Evolutionary conservation across 30 jellyfish, hydroid and myxozoan species (phyloP).

Genomic region (Hydractinia symbiolongicarpus): DNA sequence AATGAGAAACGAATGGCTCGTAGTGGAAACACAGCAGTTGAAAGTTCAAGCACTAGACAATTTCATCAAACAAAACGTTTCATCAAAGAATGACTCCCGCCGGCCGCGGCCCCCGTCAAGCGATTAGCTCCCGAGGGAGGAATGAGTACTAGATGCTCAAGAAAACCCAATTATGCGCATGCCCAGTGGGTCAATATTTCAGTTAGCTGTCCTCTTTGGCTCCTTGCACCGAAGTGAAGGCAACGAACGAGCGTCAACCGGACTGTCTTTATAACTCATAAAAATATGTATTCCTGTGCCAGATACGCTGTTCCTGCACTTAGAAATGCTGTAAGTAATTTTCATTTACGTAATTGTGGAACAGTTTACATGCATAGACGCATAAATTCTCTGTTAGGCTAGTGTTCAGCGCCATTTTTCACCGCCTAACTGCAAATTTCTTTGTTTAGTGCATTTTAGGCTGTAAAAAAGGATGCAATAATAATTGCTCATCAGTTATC

Average conservation of each 20-base stretch:
- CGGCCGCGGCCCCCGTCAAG: too few species aligned
- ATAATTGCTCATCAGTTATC: background rate
- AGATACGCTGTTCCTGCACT: constrained; percentile 25
- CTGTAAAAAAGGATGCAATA: background rate
- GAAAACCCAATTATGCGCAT: background rate
- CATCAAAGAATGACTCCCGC: too few species aligned
- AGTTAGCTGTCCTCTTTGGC: constrained; percentile 23
- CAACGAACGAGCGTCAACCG: constrained; percentile 7
- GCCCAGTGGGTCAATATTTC: constrained; percentile 9
- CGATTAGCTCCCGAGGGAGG: background rate
- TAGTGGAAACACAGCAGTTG: too few species aligned
- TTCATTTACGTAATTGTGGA: background rate
- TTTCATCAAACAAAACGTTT: too few species aligned
- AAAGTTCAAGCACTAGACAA: too few species aligned
- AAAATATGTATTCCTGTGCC: constrained; percentile 10
- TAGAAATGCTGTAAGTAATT: constrained; percentile 21
- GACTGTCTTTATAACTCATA: background rate
- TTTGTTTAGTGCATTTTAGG: background rate
- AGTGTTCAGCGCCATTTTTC: background rate
- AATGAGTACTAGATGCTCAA: constrained; percentile 8
- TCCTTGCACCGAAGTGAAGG: constrained; percentile 15
- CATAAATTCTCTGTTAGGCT: background rate
- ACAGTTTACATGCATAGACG: background rate
- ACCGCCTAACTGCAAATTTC: background rate
- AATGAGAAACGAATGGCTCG: too few species aligned